Conservation (phyloP, 2,888 invertebrate genomes). For the Heliothis peltigera region DNA sequence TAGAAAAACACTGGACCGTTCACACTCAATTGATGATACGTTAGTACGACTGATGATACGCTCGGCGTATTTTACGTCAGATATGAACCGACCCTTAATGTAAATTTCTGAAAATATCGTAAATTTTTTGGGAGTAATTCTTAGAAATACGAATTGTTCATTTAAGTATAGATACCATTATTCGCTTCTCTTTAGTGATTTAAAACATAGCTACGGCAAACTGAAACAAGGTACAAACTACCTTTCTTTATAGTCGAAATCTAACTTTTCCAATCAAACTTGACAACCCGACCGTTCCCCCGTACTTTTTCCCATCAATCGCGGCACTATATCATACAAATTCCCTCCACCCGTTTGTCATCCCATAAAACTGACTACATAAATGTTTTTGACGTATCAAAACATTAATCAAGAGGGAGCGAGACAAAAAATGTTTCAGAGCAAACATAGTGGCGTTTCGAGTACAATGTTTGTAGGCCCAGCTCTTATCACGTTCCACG, state of each 20-base stretch:
- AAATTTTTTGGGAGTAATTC: no score
- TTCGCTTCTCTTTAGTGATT: background rate
- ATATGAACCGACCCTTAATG: no score
- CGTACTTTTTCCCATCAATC: constrained; percentile 56
- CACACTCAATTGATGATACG: no score
- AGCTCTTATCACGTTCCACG: constrained; percentile 73
- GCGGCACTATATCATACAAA: constrained; percentile 55
- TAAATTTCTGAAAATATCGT: background rate
- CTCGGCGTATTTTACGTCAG: no score
- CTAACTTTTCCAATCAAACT: constrained; percentile 55
- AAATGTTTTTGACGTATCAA: constrained; percentile 66
- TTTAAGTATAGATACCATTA: background rate
- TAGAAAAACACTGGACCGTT: no score
- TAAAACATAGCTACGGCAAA: background rate
- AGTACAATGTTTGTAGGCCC: constrained; percentile 66
- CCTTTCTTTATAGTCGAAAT: constrained; percentile 17
- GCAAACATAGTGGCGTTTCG: constrained; percentile 51
- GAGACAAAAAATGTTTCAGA: constrained; percentile 60
- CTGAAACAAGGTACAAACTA: constrained; percentile 8
- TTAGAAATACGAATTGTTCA: no score
- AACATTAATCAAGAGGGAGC: constrained; percentile 66
- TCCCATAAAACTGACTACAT: constrained; percentile 65
- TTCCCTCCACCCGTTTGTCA: constrained; percentile 61
- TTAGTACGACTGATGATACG: no score
- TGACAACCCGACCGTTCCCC: constrained; percentile 32